Conservation (phyloP, 2,888 invertebrate genomes). For the Scelioninae gen. 2 region DNA sequence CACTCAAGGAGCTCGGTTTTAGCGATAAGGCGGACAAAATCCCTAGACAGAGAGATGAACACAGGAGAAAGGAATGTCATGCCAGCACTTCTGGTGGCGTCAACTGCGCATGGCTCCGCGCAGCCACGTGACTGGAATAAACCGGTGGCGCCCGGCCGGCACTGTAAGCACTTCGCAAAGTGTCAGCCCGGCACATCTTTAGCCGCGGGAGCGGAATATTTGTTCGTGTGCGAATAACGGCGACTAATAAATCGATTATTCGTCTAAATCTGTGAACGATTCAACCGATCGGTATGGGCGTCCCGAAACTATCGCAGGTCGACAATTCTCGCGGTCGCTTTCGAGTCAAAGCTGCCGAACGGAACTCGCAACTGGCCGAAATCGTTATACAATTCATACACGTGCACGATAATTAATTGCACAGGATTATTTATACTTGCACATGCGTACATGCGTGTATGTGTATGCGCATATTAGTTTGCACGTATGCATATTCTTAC, state of each 20-base stretch:
- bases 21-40: too few relatives aligned
- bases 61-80: too few relatives aligned
- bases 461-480: slow-evolving; percentile 42
- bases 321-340: neutral
- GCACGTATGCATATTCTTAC: slow-evolving; percentile 66
- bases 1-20: too few relatives aligned
- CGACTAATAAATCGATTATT: slow-evolving; percentile 6
- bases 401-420: slow-evolving; percentile 29
- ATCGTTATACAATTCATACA: slow-evolving; percentile 38
- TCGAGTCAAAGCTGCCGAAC: neutral
- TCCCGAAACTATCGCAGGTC: slow-evolving; percentile 20
- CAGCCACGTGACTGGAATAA: too few relatives aligned
- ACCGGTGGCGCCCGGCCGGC: too few relatives aligned
- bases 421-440: slow-evolving; percentile 28
- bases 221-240: slow-evolving; percentile 6
- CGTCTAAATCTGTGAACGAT: neutral
- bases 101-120: too few relatives aligned
- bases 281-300: neutral
- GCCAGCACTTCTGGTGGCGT: too few relatives aligned
- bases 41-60: too few relatives aligned
- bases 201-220: too few relatives aligned
- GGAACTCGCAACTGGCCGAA: slow-evolving; percentile 7
- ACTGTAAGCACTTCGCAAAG: too few relatives aligned
- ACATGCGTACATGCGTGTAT: slow-evolving; percentile 11
- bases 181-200: too few relatives aligned